Evolutionary conservation across 2,797 vertebrate species (phyloP), one percentile per base, ranked within the genome.

Genomic region (Argya squamiceps): DNA sequence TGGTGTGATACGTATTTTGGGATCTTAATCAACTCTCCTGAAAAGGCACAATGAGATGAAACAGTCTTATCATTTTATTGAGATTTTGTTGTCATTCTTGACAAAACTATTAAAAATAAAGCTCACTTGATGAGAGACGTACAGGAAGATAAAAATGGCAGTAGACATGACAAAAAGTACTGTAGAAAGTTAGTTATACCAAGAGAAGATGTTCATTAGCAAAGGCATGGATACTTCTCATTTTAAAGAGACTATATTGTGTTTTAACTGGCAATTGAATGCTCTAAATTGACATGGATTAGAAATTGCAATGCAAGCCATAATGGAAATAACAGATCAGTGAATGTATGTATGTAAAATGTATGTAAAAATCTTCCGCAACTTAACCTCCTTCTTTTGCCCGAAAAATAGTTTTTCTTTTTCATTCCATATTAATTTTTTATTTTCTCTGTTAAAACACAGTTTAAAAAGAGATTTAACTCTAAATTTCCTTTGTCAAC

Each of bases 241-340:
- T 75, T 95, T 83, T 89, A 30, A 83, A 91, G 30, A 36, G 27
- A 47, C 11, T 58, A 26, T 53, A 22, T 55, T 55, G 18, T 77
- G 12, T 60, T 89, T 89, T 68, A 63, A 43, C 47, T 77, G 47
- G 23, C 7, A 89, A 16, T 60, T 50, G 60, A 49, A 49, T 85
- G 14, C 30, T 84, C 64, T 83, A 29, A 89, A 75, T 14, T 73
- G 15, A 18, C 29, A 56, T 20, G 47, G 49, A 62, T 89, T 88
- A 70, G 49, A 89, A 97, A 97, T 97, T 95, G 84, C 70, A 95
- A 88, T 89, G 74, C 70, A 97, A 96, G 46, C 71, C 80, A 84
- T 86, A 88, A 92, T 60, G 84, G 92, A 97, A 97, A 96, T 94
- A 96, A 84, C 37, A 52, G 6, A 88, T 44, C 65, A 91, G 15